A percentile compares a stretch with the other conserved stretches of the same genome.
Conservation (phyloP, 2,888 invertebrate genomes). For the Toxonevra muliebris region DNA sequence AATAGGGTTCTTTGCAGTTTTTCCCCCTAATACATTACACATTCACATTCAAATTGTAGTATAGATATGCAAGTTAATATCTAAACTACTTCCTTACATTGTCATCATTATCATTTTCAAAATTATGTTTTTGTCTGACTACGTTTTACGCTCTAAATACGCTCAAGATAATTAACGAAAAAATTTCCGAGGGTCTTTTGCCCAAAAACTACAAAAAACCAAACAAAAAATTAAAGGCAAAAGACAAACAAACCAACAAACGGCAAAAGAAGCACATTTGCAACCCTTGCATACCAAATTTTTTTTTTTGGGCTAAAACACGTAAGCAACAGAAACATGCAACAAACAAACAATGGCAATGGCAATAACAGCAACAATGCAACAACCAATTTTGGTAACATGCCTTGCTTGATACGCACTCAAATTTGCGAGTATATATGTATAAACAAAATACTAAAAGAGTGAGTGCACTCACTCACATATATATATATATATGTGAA, state of each 20-base stretch:
- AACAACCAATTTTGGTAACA: no score
- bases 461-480: no score
- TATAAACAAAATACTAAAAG: no score
- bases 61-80: not conserved
- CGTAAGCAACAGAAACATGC: not conserved
- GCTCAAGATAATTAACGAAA: constrained; percentile 60
- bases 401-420: no score
- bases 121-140: constrained; percentile 29
- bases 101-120: constrained; percentile 16
- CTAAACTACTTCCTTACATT: not conserved
- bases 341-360: no score
- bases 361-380: not conserved
- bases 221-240: not conserved
- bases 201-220: not conserved
- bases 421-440: no score
- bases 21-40: not conserved
- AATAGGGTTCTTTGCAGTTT: not conserved
- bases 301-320: constrained; percentile 17
- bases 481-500: no score
- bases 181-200: constrained; percentile 27
- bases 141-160: constrained; percentile 63
- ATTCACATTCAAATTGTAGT: not conserved
- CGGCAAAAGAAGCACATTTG: constrained; percentile 13
- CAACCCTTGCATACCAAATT: constrained; percentile 23
- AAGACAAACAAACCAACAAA: not conserved